Percentiles rank a stretch among this genome's conserved stretches.
phyloP scores from a whole-genome alignment of 2,113 vertebrate genomes.

The Mesembrinibis cayennensis region DNA sequence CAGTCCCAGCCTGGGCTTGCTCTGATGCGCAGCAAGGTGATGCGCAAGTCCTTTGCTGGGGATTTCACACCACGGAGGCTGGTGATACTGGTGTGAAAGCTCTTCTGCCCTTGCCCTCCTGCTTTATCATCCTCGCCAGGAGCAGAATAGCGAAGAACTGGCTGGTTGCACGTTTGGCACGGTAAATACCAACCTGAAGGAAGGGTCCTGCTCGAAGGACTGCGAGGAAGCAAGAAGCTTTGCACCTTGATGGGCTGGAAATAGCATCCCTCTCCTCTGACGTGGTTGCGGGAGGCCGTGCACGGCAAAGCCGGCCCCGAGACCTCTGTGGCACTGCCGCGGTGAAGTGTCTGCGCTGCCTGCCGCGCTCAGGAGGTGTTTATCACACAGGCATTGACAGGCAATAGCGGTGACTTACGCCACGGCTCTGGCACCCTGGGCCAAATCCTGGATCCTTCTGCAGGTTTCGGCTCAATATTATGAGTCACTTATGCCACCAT shows the following conservation, averaged over 20 bases:
- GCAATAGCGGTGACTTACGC: neutral
- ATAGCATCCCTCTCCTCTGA: neutral
- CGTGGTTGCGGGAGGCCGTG: accelerated
- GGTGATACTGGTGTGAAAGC: neutral
- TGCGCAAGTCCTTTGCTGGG: neutral
- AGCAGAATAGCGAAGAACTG: neutral
- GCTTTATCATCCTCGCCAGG: neutral
- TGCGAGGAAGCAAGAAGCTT: neutral
- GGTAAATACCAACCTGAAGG: neutral
- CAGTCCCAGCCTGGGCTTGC: neutral
- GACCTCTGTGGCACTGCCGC: neutral
- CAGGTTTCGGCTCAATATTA: neutral
- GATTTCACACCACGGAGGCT: neutral
- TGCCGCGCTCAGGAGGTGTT: accelerated
- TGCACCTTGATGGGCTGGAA: neutral
- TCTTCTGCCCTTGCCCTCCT: neutral
- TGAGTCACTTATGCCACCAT: neutral
- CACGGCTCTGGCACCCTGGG: neutral
- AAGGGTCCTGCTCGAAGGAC: neutral
- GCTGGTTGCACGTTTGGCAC: neutral
- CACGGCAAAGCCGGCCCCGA: accelerated
- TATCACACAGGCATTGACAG: neutral
- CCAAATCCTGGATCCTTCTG: neutral
- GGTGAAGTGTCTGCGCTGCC: neutral
- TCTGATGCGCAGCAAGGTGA: neutral